These are phyloP conservation scores for Homarus gammarus DNA, from an alignment of 2,888 invertebrate species.

Conservation along the genomic window DNA sequence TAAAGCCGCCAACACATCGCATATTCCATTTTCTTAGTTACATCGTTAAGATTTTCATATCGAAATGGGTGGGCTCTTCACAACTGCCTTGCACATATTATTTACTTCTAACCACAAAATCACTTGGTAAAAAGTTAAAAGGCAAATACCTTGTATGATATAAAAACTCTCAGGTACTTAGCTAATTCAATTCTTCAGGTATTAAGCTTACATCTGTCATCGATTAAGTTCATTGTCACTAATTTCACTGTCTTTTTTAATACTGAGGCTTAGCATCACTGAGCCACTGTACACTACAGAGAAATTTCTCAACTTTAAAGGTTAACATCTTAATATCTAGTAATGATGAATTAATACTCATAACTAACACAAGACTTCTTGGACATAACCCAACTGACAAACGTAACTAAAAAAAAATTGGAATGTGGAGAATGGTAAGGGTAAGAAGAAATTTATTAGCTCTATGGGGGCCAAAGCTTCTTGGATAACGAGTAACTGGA, in stretches of 20 bases:
- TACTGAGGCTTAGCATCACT: background rate
- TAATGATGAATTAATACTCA: background rate
- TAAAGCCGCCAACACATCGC: too few relatives aligned
- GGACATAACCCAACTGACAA: slow-evolving; percentile 2
- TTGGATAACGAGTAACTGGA: background rate
- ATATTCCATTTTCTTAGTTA: background rate
- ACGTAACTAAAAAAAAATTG: background rate
- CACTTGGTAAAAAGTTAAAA: background rate
- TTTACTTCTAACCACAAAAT: too few relatives aligned
- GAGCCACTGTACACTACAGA: background rate
- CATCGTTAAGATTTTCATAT: background rate
- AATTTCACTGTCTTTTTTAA: too few relatives aligned
- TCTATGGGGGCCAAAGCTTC: background rate
- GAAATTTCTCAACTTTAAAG: background rate
- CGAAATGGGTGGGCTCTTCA: background rate
- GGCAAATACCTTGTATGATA: too few relatives aligned
- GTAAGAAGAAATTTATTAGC: background rate
- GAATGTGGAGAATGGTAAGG: background rate
- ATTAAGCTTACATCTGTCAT: too few relatives aligned
- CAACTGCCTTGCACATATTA: background rate
- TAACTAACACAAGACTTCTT: background rate
- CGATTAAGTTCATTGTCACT: too few relatives aligned
- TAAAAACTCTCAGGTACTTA: too few relatives aligned
- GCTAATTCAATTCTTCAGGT: too few relatives aligned
- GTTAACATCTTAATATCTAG: background rate